phyloP scores from a whole-genome alignment of 1,140 invertebrate species.

The Drosophila bifasciata region DNA sequence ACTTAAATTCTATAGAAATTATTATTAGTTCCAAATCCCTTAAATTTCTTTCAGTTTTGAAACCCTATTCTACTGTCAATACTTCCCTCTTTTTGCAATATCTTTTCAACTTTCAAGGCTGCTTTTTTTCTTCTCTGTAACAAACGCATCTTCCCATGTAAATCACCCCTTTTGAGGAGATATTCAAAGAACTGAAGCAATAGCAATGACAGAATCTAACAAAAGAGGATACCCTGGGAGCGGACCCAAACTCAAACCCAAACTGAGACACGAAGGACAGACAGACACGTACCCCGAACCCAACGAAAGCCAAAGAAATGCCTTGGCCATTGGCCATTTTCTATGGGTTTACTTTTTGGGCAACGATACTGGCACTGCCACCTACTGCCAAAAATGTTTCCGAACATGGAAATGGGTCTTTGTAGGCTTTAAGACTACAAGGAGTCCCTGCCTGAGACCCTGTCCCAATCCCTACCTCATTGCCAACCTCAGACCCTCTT shows the following conservation, averaged over 20 bases:
- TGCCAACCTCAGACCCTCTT: too few relatives aligned
- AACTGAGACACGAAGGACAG: neutral
- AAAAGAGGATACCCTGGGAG: slow-evolving; percentile 18
- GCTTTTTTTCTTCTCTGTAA: too few relatives aligned
- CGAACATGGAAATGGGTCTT: neutral
- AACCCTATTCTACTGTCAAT: too few relatives aligned
- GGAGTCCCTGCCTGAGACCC: neutral
- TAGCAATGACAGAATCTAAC: slow-evolving; percentile 18
- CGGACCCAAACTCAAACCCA: too few relatives aligned
- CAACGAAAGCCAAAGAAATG: slow-evolving; percentile 48
- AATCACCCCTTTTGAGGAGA: too few relatives aligned
- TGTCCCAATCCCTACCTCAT: slow-evolving; percentile 3
- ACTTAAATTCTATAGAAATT: too few relatives aligned
- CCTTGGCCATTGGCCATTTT: slow-evolving; percentile 37
- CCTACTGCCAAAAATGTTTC: slow-evolving; percentile 21
- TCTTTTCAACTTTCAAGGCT: too few relatives aligned
- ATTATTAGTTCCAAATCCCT: too few relatives aligned
- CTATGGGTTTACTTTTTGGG: slow-evolving; percentile 29
- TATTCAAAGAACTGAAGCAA: slow-evolving; percentile 18
- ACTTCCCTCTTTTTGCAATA: too few relatives aligned
- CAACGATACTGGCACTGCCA: neutral
- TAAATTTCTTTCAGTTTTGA: too few relatives aligned
- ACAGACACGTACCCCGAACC: slow-evolving; percentile 5
- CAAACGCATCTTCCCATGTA: too few relatives aligned
- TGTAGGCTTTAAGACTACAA: slow-evolving; percentile 39